Base-by-base conservation (phyloP, 2,797 vertebrate genomes). In the Florisuga fusca region DNA sequence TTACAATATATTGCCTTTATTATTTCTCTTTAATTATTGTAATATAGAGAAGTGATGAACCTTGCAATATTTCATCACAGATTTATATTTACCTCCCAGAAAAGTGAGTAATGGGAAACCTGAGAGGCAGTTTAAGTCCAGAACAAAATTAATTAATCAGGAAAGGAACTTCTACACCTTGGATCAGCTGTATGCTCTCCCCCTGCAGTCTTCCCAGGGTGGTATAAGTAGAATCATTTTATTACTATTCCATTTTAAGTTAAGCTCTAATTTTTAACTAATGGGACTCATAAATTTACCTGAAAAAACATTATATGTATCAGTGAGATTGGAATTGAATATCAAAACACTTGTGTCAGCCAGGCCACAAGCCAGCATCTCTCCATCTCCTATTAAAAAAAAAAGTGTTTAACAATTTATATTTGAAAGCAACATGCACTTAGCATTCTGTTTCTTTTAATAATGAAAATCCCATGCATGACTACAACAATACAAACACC, bases 291-390 rank as follows among this genome's bases (percentile, higher is more conserved):
- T 50, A 73, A 68, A 48, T 74, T 87, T 98, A 99, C 99, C 99
- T 98, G 98, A 97, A 97, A 98, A 98, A 91, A 98, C 98, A 84
- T 97, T 93, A 74, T 97, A 98, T 10, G 76, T 95, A 68, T 98
- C 95, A 16, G 90, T 95, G 31, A 99, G 98, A 55, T 95, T 97
- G 41, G 98, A 98, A 82, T 84, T 98, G 91, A 98, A 98, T 95
- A 99, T 84, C 69, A 99, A 97, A 41, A 98, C 92, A 23, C 98
- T 97, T 93, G 93, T 98, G 97, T 99, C 98, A 95, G 98, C 98
- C 87, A 99, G 97, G 96, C 98, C 99, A 71, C 99, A 99, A 96
- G 99, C 98, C 93, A 99, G 97, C 88, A 97, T 96, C 89, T 98
- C 98, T 91, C 99, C 99, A 81, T 99, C 98, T 48, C 98, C 99